Conservation (phyloP, 2,113 vertebrate species). For the Pluvianellus socialis region DNA sequence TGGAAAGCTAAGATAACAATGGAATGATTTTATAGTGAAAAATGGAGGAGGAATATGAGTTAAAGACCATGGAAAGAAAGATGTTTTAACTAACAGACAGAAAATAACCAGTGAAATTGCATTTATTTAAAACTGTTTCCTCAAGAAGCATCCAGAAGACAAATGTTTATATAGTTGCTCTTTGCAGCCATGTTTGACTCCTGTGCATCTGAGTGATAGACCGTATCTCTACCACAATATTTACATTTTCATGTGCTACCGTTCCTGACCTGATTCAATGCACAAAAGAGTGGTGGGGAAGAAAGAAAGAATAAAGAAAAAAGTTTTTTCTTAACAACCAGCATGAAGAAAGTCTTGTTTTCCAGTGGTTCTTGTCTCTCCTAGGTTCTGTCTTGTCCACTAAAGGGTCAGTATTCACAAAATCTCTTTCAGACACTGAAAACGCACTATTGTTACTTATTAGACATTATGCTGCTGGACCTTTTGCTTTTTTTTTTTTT, state of each 20-base stretch:
- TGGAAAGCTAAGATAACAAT: neutral
- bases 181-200: neutral
- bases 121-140: neutral
- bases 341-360: neutral
- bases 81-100: neutral
- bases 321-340: neutral
- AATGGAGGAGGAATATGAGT: neutral
- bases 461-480: fast-evolving
- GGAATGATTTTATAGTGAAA: neutral
- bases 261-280: neutral
- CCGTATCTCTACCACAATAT: neutral
- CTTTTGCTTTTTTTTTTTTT: neutral
- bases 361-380: neutral
- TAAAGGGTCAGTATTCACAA: neutral
- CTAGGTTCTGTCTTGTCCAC: neutral
- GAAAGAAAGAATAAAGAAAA: neutral
- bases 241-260: neutral
- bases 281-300: neutral
- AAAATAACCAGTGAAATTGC: neutral
- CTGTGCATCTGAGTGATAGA: neutral
- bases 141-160: neutral
- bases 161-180: neutral
- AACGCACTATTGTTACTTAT: neutral
- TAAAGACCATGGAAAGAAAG: neutral
- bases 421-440: neutral